These are phyloP conservation scores for Borostomias antarcticus DNA, from an alignment of 2,797 vertebrate species.

Conservation along the genomic window DNA sequence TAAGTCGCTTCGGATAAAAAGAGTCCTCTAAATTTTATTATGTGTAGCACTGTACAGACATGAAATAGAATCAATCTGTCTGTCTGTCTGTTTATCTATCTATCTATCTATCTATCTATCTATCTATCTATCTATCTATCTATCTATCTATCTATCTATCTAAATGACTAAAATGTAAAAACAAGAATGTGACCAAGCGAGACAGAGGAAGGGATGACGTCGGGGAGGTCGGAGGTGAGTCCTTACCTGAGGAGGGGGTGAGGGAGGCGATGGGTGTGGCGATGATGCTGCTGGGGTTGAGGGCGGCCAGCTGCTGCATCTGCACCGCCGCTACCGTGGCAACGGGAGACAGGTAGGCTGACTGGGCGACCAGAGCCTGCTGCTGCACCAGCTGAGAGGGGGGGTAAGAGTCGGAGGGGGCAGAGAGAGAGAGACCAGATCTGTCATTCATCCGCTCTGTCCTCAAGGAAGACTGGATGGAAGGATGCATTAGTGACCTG, in stretches of 20 bases:
- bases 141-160: no score
- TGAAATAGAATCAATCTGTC: no score
- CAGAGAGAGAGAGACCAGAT: background rate
- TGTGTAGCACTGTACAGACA: no score
- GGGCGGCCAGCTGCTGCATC: slow-evolving; percentile 93
- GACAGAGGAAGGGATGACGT: slow-evolving; percentile 27
- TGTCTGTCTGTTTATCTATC: no score
- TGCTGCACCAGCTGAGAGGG: slow-evolving; percentile 88
- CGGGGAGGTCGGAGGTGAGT: background rate
- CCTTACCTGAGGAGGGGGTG: slow-evolving; percentile 78
- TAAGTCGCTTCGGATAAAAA: no score
- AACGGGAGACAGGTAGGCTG: slow-evolving; percentile 94
- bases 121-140: no score
- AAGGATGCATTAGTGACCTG: background rate
- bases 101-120: no score
- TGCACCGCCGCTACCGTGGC: slow-evolving; percentile 92
- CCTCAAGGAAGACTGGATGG: background rate
- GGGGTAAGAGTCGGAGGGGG: background rate
- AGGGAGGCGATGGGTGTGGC: slow-evolving; percentile 87
- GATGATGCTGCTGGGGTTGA: slow-evolving; percentile 92
- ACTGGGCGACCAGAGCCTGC: slow-evolving; percentile 94
- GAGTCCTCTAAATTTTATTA: no score
- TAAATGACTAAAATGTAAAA: no score
- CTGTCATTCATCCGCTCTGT: background rate
- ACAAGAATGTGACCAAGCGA: slow-evolving; percentile 11